Evolutionary conservation across 2,797 vertebrate genomes (phyloP), one percentile per base, ranked within the genome.

Genomic region (Pterois miles): DNA sequence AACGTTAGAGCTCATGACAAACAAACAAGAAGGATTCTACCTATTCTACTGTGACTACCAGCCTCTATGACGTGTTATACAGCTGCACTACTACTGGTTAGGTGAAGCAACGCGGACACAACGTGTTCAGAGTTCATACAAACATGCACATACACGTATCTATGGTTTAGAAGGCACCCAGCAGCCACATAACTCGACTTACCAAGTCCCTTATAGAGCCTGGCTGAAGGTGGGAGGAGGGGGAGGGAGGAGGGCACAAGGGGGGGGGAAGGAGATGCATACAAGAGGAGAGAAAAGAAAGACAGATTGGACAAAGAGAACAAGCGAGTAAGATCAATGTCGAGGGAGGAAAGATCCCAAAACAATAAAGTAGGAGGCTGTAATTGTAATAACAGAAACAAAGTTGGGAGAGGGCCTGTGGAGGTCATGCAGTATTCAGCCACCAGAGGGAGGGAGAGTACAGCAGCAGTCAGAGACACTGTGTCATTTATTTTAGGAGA

Each of bases 161-260:
- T 85, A 86, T 60, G 18, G 31, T 34, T 84, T 14, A 65, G 25
- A 78, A 86, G 74, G 75, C 91, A 90, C 89, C 85, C 87, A 72
- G 83, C 81, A 88, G 77, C 91, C 87, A 90, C 83, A 66, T 43
- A 81, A 59, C 77, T 87, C 73, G 75, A 99, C 98, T 99, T 99
- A 99, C 98, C 98, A 99, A 95, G 94, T 99, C 98, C 97, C 98
- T 99, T 97, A 99, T 92, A 97, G 95, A 97, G 96, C 98, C 96
- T 96, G 97, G 97, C 98, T 99, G 98, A 87, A 95, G 96, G 93
- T 92, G 95, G 94, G 94, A 96, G 87, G 93, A 80, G 59, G 93
- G 87, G 88, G 59, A 88, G 92, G 84, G 83, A 86, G 88, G 89
- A 84, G 88, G 92, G 91, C 93, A 93, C 84, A 91, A n/a, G n/a